A percentile compares a stretch with the other conserved stretches of the same genome.
Evolutionary conservation across 2,113 vertebrate species (phyloP).

Genomic region (Pithys albifrons): DNA sequence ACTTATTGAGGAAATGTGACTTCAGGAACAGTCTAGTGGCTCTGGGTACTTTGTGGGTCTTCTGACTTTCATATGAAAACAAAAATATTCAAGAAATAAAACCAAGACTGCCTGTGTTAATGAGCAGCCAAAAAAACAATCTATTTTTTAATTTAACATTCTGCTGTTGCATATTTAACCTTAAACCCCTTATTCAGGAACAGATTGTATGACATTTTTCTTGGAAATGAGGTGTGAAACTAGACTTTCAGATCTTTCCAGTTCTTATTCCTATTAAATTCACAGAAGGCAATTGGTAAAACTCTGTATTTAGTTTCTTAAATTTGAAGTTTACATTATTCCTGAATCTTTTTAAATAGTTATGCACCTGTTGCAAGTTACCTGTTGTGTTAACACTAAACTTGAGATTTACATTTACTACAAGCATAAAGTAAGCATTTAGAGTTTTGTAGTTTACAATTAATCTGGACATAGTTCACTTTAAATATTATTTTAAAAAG

Average conservation of each 20-base stretch:
- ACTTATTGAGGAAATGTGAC: background rate
- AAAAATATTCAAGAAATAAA: background rate
- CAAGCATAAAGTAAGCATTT: background rate
- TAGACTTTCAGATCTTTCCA: background rate
- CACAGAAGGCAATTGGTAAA: background rate
- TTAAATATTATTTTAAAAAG: background rate
- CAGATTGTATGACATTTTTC: background rate
- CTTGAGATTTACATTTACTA: background rate
- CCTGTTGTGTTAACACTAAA: background rate
- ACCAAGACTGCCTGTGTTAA: background rate
- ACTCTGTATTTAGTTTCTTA: background rate
- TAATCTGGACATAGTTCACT: background rate
- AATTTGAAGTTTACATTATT: background rate
- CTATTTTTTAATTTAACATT: background rate
- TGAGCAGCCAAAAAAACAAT: background rate
- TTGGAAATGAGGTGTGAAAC: background rate
- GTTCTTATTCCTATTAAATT: background rate
- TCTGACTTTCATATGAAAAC: background rate
- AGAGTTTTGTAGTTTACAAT: background rate
- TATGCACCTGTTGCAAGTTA: background rate
- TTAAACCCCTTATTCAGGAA: background rate
- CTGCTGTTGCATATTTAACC: background rate
- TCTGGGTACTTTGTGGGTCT: background rate
- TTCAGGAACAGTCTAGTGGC: background rate
- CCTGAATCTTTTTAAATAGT: background rate